Evolutionary conservation across 2,888 invertebrate genomes (phyloP), one percentile per base, ranked within the genome.

Genomic region (Eupithecia insigniata): DNA sequence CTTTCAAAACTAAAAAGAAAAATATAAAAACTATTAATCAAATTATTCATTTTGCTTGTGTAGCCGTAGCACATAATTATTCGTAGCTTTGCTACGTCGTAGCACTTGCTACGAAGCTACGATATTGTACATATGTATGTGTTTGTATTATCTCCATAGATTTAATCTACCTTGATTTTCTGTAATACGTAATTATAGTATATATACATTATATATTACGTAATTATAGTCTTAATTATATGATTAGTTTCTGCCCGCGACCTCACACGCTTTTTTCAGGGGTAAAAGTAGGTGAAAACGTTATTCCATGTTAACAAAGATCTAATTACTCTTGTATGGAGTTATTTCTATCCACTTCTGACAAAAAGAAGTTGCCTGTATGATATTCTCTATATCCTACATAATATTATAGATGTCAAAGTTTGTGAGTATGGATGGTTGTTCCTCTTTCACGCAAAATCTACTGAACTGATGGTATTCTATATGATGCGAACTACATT

Each of bases 81-180:
- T 32, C 61, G 61, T 61, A 68, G 61, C 43, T 46, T 43, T 55
- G 58, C 73, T 73, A 73, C 73, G 67, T 46, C 73, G 73, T 73
- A 73, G 73, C 70, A 67, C 67, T 34, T 34, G 62, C 73, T 73
- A 72, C 72, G 69, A 64, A 51, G 22, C 34, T 46, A 66, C 43
- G 64, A 16, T 66, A 43, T 18, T 30, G 51, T 34, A 22, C n/a
- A n/a, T n/a, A n/a, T n/a, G n/a, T n/a, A n/a, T n/a, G n/a, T n/a
- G n/a, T 16, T 51, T 46, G 32, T 51, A 46, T 22, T 51, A 46
- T 2, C 55, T 58, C n/a, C 66, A 32, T 39, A 39, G 39, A 65
- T 26, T 28, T 43, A 36, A 65, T 65, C 60, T 18, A 28, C 60
- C 30, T 60, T 30, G 30, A 60, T 60, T 18, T 18, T 60, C 18